Evolutionary conservation across 2,888 invertebrate species (phyloP), one percentile per base, ranked within the genome.

Genomic region (Drosophila lutescens): DNA sequence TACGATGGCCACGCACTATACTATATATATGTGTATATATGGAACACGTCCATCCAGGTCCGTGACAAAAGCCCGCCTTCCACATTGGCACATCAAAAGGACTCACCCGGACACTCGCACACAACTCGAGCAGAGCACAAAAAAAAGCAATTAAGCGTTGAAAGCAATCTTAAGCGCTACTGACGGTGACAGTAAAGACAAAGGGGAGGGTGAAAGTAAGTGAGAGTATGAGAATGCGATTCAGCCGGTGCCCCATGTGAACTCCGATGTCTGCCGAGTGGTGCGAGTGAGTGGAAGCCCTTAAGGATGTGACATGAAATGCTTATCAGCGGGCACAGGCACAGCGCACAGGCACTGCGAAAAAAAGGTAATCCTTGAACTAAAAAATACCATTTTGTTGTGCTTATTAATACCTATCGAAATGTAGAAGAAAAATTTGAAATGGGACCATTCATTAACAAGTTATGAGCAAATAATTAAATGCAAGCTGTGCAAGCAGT

Each of bases 131-230:
- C 76, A 58, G 34, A 12, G 60, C 76, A 58, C 65, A 58, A 76
- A 90, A 91, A 90, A 91, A 91, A 91, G 91, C 91, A 91, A 91
- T 91, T 91, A 91, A 91, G 91, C 91, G 84, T 89, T 90, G 91
- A 91, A 90, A 91, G 91, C 90, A 90, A 91, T 91, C 91, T 91
- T 91, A 91, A 90, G 86, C 84, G 84, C 80, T 75, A 78, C 83
- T 86, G 86, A 83, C 78, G 84, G 81, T 84, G 81, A 85, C 84
- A 86, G 86, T 80, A 80, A 83, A 76, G 76, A 79, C 78, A 78
- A 49, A 49, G 73, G 65, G 32, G 23, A 46, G 30, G 26, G 17
- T 47, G 46, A 30, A 38, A 32, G 49, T 40, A n/a, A 8, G 8
- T 4, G 40, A 7, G 40, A n/a, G 15, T 40, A 7, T 9, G 41